Conservation (phyloP, 92 coral and sea anemone genomes). For the Paragorgia papillata region DNA sequence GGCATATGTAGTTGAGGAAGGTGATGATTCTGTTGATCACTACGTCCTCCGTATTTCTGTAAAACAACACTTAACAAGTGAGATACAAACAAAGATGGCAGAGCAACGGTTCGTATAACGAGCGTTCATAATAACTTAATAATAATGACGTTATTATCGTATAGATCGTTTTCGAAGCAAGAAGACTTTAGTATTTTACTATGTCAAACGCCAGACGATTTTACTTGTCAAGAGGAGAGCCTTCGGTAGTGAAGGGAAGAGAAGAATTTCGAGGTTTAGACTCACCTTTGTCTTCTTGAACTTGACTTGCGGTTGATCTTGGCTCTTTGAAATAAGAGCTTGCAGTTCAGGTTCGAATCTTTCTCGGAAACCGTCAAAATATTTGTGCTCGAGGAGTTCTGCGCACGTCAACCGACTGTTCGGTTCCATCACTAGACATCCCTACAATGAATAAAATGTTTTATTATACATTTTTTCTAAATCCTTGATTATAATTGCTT, state of each 20-base stretch:
- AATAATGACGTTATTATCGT: too few species aligned
- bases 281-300: constrained; percentile 80
- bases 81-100: background rate
- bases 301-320: constrained; percentile 62
- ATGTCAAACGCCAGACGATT: too few species aligned
- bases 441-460: constrained; percentile 39
- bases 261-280: background rate
- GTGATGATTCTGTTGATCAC: constrained; percentile 27
- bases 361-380: constrained; percentile 84
- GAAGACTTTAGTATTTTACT: too few species aligned
- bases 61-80: background rate
- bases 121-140: too few species aligned
- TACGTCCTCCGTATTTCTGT: constrained; percentile 40
- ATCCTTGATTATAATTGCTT: too few species aligned
- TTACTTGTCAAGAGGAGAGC: too few species aligned
- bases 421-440: constrained; percentile 94
- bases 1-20: constrained; percentile 28
- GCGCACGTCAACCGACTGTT: constrained; percentile 80
- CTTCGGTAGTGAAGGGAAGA: too few species aligned
- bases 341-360: constrained; percentile 67
- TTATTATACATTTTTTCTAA: too few species aligned
- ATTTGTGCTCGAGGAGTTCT: constrained; percentile 75
- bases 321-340: constrained; percentile 60
- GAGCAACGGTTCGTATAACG: too few species aligned
- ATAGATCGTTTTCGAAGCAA: too few species aligned